These are phyloP conservation scores for Ctenomys sociabilis DNA, from an alignment of 2,113 vertebrate species.

Conservation along the genomic window DNA sequence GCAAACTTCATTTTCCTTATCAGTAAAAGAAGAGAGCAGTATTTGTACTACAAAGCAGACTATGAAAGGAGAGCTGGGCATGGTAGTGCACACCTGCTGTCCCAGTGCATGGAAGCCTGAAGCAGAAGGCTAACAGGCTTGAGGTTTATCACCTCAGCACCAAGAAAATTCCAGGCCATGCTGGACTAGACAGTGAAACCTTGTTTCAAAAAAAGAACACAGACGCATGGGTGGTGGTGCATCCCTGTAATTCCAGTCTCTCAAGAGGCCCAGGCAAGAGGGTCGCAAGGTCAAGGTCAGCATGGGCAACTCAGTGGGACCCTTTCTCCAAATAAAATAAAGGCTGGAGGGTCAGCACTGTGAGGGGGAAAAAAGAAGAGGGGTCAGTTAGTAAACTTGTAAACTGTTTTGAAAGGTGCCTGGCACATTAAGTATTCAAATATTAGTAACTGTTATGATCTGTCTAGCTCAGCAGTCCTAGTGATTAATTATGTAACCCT, in stretches of 20 bases:
- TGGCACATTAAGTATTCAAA: neutral
- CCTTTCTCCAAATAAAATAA: neutral
- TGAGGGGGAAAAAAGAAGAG: neutral
- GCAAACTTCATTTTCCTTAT: neutral
- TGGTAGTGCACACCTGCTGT: too few relatives aligned
- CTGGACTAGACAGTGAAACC: neutral
- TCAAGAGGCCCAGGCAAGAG: neutral
- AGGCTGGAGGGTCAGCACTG: neutral
- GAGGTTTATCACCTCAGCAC: neutral
- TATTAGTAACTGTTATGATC: slow-evolving; percentile 32
- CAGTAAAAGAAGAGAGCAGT: neutral
- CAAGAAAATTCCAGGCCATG: neutral
- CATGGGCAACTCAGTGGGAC: neutral
- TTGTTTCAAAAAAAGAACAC: too few relatives aligned
- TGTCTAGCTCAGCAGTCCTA: neutral
- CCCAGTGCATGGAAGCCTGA: neutral
- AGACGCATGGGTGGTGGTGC: too few relatives aligned
- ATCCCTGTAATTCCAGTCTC: neutral
- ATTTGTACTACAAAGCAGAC: neutral
- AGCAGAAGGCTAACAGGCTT: neutral
- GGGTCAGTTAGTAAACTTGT: neutral
- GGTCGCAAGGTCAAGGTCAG: neutral
- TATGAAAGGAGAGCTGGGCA: neutral
- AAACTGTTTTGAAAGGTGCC: neutral
- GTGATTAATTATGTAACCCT: neutral